These are phyloP conservation scores for Dendrolimus pini DNA, from an alignment of 2,888 invertebrate species.

Conservation along the genomic window DNA sequence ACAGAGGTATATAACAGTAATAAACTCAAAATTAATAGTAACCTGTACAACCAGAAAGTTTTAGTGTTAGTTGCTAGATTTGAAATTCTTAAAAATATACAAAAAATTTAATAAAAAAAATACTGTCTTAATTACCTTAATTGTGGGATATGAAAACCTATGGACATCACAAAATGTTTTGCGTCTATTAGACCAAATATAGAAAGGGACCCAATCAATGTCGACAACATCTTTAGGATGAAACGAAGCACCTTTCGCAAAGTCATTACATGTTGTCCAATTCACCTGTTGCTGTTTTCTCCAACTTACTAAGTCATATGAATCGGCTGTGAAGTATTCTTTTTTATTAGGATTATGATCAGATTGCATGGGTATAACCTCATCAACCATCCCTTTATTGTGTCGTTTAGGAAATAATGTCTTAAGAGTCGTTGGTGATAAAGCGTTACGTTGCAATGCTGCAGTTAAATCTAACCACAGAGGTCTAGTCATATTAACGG, in stretches of 20 bases:
- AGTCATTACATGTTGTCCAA: conserved; percentile 50
- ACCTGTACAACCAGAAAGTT: too few species aligned
- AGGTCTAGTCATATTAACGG: conserved; percentile 10
- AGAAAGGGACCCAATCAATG: conserved; percentile 51
- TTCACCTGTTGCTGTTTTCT: conserved; percentile 9
- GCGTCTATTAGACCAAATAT: conserved; percentile 33
- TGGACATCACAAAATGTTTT: conserved; percentile 20
- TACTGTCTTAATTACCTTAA: conserved; percentile 29
- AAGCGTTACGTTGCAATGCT: conserved; percentile 22
- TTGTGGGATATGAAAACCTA: conserved; percentile 38
- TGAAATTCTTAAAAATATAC: too few species aligned
- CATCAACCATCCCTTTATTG: background rate
- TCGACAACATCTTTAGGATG: conserved; percentile 43
- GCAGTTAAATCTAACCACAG: conserved; percentile 22
- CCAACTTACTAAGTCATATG: conserved; percentile 13
- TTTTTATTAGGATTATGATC: background rate
- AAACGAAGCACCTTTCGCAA: conserved; percentile 31
- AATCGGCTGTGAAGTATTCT: conserved; percentile 11
- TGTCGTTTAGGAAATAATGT: background rate
- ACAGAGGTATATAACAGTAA: too few species aligned
- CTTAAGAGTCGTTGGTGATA: background rate
- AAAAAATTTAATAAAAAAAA: background rate
- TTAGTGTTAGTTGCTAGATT: too few species aligned
- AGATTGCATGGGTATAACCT: background rate
- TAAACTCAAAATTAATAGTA: too few species aligned